Conservation (phyloP, 2,797 vertebrate genomes). For the Pterois miles region DNA sequence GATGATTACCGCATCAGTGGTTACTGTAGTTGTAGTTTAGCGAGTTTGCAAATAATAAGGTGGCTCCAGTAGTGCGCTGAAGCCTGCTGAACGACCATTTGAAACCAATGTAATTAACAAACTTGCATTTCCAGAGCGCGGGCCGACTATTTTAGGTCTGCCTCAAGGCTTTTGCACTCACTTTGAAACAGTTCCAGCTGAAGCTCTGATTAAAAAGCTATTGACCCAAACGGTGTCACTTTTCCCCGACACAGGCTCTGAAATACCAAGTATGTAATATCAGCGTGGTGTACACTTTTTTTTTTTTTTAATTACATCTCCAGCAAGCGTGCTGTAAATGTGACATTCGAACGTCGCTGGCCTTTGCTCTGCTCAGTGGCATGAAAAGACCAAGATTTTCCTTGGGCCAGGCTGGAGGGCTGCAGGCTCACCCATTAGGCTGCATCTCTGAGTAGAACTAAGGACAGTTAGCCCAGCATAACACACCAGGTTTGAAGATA, state of each 20-base stretch:
- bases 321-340: slow-evolving; percentile 24
- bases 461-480: background rate
- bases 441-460: slow-evolving; percentile 2
- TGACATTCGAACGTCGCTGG: slow-evolving; percentile 21
- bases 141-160: slow-evolving; percentile 15
- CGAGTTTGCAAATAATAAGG: background rate
- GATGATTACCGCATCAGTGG: background rate
- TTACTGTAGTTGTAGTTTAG: background rate
- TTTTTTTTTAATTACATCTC: slow-evolving; percentile 48
- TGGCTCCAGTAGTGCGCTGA: background rate
- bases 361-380: slow-evolving; percentile 37
- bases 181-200: slow-evolving; percentile 49
- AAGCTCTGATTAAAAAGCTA: slow-evolving; percentile 68
- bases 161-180: slow-evolving; percentile 29
- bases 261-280: slow-evolving; percentile 46
- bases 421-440: slow-evolving; percentile 34
- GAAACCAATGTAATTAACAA: slow-evolving; percentile 28
- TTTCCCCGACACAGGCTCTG: slow-evolving; percentile 16
- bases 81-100: slow-evolving; percentile 8
- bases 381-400: slow-evolving; percentile 54
- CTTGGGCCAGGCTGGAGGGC: slow-evolving; percentile 27
- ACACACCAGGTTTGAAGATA: background rate
- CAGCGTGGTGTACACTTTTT: background rate
- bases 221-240: slow-evolving; percentile 58
- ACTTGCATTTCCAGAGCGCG: background rate